phyloP scores from a whole-genome alignment of 1,140 invertebrate genomes.

The Bombyx mori region ASM3026992v2 NC_085121.1:6479001-6479500 shows the following conservation, averaged over 20 bases:
- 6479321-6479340: too few species aligned
- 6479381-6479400: neutral
- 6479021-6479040: neutral
- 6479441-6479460: neutral
- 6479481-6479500: slow-evolving; percentile 49
- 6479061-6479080: slow-evolving; percentile 31
- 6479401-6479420: too few species aligned
- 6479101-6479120: slow-evolving; percentile 40
- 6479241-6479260: slow-evolving; percentile 54
- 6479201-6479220: slow-evolving; percentile 56
- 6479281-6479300: neutral
- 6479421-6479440: too few species aligned
- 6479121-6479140: slow-evolving; percentile 56
- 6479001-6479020: neutral
- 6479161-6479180: slow-evolving; percentile 60
- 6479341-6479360: neutral
- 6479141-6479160: slow-evolving; percentile 52
- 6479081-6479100: slow-evolving; percentile 61
- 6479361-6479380: neutral
- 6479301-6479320: neutral
- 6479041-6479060: neutral
- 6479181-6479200: slow-evolving; percentile 54
- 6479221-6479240: slow-evolving; percentile 60
- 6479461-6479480: slow-evolving; percentile 45
- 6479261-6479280: neutral